Evolutionary conservation across 2,888 invertebrate genomes (phyloP).

Genomic region (Heterodera filipjevi): DNA sequence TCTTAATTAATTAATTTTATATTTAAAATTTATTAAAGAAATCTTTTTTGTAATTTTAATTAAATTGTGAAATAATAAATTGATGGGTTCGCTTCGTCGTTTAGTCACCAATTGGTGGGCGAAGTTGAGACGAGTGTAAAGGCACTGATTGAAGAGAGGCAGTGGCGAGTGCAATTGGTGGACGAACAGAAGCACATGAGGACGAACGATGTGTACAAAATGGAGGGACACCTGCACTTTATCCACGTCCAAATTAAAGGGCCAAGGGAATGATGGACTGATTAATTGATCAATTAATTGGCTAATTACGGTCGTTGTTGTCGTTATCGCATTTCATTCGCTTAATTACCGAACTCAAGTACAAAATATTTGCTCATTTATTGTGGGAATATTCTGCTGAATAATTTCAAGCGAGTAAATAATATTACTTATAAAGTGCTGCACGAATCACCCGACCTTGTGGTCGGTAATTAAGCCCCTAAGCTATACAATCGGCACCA

Average conservation of each 20-base stretch:
- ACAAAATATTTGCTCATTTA: not conserved
- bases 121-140: slow-evolving; percentile 2
- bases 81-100: not conserved
- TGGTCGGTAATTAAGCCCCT: not conserved
- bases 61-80: too few species aligned
- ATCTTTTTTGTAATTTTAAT: too few species aligned
- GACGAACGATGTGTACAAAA: not conserved
- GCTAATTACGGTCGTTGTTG: not conserved
- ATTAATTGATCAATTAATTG: not conserved
- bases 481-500: not conserved
- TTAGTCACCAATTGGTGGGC: slow-evolving; percentile 4
- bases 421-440: not conserved
- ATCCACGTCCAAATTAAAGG: not conserved
- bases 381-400: not conserved
- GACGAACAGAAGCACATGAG: not conserved
- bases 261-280: not conserved
- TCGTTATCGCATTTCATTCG: too few species aligned
- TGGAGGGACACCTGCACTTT: slow-evolving; percentile 1
- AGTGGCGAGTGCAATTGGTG: not conserved
- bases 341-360: not conserved
- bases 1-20: not conserved
- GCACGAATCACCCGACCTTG: not conserved
- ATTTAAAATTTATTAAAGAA: too few species aligned
- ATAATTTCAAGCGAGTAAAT: not conserved
- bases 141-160: not conserved